phyloP scores from a whole-genome alignment of 2,113 vertebrate species.

The Thamnaconus septentrionalis region DNA sequence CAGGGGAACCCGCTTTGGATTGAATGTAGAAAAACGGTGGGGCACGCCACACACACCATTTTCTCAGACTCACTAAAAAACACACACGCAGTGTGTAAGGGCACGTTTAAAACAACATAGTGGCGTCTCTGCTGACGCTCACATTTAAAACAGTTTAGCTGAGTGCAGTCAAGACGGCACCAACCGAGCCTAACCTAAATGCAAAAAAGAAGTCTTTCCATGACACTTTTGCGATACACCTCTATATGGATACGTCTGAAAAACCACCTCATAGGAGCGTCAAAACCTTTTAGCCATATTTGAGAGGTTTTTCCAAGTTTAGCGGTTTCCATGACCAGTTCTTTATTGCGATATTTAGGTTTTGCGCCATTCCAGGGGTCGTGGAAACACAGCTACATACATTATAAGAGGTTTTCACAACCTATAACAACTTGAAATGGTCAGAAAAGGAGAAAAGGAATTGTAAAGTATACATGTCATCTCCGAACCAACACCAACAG shows the following conservation, averaged over 20 bases:
- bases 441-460: slow-evolving; percentile 1
- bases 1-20: slow-evolving; percentile 30
- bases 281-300: too few relatives aligned
- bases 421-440: background rate
- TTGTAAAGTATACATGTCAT: slow-evolving; percentile 9
- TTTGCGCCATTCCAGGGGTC: too few relatives aligned
- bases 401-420: background rate
- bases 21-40: slow-evolving; percentile 42
- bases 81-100: background rate
- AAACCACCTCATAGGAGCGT: too few relatives aligned
- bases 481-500: slow-evolving; percentile 22
- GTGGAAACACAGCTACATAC: background rate
- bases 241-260: too few relatives aligned
- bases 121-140: background rate
- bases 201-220: too few relatives aligned
- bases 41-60: background rate
- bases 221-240: too few relatives aligned
- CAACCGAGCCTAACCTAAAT: background rate
- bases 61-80: slow-evolving; percentile 1
- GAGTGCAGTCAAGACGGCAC: slow-evolving; percentile 9
- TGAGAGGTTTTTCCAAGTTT: too few relatives aligned
- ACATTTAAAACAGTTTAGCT: background rate
- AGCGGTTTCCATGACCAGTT: too few relatives aligned
- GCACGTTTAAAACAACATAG: slow-evolving; percentile 4
- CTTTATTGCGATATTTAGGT: too few relatives aligned